Evolutionary conservation across 2,113 vertebrate species (phyloP).

Genomic region (Cavia aperea): DNA sequence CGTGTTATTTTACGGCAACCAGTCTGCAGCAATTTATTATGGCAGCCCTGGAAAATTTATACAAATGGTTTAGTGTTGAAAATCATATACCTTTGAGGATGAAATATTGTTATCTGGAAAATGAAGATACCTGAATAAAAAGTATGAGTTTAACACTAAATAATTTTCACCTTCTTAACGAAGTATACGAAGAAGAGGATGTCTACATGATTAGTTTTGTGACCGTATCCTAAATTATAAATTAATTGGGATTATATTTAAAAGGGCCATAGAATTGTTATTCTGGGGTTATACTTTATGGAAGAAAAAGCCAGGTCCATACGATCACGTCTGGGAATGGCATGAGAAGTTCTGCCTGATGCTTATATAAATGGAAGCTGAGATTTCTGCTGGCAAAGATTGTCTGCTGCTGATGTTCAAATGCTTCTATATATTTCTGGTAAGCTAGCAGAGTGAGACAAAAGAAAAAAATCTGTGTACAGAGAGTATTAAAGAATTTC

Average conservation of each 20-base stretch:
- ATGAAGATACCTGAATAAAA: not conserved
- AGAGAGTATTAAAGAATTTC: not conserved
- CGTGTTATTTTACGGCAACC: not conserved
- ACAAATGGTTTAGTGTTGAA: slow-evolving; percentile 17
- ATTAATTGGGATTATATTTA: not conserved
- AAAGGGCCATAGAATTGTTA: not conserved
- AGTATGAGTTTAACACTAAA: not conserved
- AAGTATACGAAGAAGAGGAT: not conserved
- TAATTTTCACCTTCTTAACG: not conserved
- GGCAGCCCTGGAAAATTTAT: not conserved
- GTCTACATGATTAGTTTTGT: not conserved
- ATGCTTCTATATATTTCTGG: not conserved
- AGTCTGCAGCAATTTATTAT: not conserved
- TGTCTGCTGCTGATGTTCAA: slow-evolving; percentile 3
- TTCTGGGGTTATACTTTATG: not conserved
- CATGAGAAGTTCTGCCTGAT: slow-evolving; percentile 6
- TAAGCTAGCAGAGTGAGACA: not conserved
- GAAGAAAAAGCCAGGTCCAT: not conserved
- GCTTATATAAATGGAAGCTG: slow-evolving; percentile 24
- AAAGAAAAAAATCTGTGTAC: not conserved
- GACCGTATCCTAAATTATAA: not conserved
- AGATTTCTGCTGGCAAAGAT: slow-evolving; percentile 33
- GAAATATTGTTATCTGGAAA: not conserved
- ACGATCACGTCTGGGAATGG: slow-evolving; percentile 40
- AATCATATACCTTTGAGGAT: not conserved